Base-by-base conservation (phyloP, 2,888 invertebrate genomes). In the Ypsolopha sequella region DNA sequence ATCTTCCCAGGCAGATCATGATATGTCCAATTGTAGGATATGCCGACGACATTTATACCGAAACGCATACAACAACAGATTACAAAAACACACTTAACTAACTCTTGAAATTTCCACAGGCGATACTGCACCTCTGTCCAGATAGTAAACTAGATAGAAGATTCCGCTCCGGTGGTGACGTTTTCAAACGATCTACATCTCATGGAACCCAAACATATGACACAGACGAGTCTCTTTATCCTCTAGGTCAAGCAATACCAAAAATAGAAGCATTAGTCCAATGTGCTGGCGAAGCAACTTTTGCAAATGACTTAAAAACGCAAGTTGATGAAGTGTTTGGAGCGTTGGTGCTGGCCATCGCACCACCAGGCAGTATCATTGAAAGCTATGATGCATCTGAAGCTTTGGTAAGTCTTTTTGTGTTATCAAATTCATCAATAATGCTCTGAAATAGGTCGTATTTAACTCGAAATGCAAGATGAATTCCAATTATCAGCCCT, bases 251-350 rank as follows among this genome's bases (percentile, higher is more conserved):
- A 65, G 91, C 93, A 0, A 69, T 93, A 6, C 80, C 88, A 0
- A 94, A 94, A 70, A 59, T 91, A 6, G 90, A 90, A 65, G 35
- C 69, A 0, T 46, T 66, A 6, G 81, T 85, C 35, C 92, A 92
- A 67, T 86, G 88, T 46, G 76, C 90, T 24, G 94, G 93, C 0
- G 92, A 93, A 63, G 92, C 91, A 0, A 80, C 88, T 57, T 94
- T 88, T 64, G 79, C 88, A 1, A 90, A 91, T 61, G 93, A 94
- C 59, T 70, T 90, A 36, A 89, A 89, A 2, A 73, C 85, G 0
- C 61, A 76, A 10, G 80, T 80, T 0, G 88, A 90, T 59, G 91
- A 94, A 70, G 88, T 93, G 6, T 90, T 89, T 65, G 93, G 88
- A 1, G 91, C 91, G 0, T 92, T 93, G 57, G 92, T 93, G 1